Evolutionary conservation across 1,140 invertebrate genomes (phyloP), one percentile per base, ranked within the genome.

Genomic region (Macrocentrus cingulum): DNA sequence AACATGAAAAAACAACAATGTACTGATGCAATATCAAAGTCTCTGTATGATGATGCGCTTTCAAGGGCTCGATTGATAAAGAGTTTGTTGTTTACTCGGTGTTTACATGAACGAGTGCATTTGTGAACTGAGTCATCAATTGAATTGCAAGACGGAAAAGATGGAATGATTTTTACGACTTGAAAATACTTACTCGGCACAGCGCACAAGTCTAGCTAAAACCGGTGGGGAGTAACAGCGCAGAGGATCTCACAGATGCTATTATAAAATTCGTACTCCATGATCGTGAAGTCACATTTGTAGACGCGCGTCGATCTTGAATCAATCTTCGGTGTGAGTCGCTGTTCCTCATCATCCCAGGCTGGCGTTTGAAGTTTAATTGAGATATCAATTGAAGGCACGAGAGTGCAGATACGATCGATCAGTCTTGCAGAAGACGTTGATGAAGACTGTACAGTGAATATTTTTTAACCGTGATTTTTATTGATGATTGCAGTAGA

Each of bases 181-280:
- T 11, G 11, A 34, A 34, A 39, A 39, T 39, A 39, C 15, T 4
- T 15, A 39, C 7, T 39, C 23, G 19, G 13, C 39, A 22, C 1
- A 39, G 16, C 15, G 23, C 6, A 39, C 22, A 7, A 20, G 39
- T 37, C 32, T 11, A 49, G 36, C 44, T 13, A 20, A 36, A 50
- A 32, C 37, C 22, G 41, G 53, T 50, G 36, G 48, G 53, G 59
- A 60, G 45, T 23, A 39, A 37, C 52, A 37, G 54, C 46, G 19
- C n/a, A 18, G 29, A 48, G 25, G 19, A 48, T 50, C 45, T 48
- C 42, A 42, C 42, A 48, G 66, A 59, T 69, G 66, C 68, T 77
- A 78, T 76, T 72, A 78, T 77, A 78, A 77, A 78, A 76, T 76
- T 69, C 66, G 64, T 76, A 74, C 75, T 72, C 74, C 74, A 75